Conservation (phyloP, 2,113 vertebrate species). For the Rallus limicola region DNA sequence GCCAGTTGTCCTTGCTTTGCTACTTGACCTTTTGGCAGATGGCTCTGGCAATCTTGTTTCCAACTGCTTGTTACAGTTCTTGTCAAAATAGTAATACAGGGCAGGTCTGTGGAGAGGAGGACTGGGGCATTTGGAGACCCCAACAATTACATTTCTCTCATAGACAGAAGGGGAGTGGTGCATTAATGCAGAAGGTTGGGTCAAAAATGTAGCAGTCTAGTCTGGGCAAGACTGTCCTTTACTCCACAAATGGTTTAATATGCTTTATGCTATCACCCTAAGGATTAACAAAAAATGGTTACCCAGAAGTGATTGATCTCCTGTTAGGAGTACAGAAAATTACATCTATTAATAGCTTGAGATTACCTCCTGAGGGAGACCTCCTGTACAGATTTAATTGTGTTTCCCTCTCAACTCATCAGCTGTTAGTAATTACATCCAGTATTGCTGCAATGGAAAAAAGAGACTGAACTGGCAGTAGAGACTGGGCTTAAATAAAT, state of each 20-base stretch:
- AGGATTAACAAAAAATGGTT: not conserved
- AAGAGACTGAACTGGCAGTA: not conserved
- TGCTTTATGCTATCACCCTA: not conserved
- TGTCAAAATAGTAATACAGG: not conserved
- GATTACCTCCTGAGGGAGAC: not conserved
- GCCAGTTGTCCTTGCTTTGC: not conserved
- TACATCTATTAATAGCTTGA: conserved; percentile 2
- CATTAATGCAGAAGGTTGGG: not conserved
- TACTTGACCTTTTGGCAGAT: not conserved
- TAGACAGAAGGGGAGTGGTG: not conserved
- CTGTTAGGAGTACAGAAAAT: conserved; percentile 5
- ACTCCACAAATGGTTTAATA: not conserved
- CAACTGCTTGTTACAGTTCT: not conserved
- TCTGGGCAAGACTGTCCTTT: not conserved
- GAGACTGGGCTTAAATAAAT: conserved; percentile 1
- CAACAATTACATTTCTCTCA: not conserved
- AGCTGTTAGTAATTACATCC: conserved; percentile 34
- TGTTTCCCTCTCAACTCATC: conserved; percentile 36
- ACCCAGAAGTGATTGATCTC: not conserved
- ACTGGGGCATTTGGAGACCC: not conserved
- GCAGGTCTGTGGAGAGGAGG: not conserved
- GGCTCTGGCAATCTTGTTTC: not conserved
- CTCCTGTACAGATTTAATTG: conserved; percentile 11
- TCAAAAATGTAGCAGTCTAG: not conserved
- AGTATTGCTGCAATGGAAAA: conserved; percentile 11